Conservation (phyloP, 35 echinoderm and acorn worm genomes). For the Nesometra sesokonis region DNA sequence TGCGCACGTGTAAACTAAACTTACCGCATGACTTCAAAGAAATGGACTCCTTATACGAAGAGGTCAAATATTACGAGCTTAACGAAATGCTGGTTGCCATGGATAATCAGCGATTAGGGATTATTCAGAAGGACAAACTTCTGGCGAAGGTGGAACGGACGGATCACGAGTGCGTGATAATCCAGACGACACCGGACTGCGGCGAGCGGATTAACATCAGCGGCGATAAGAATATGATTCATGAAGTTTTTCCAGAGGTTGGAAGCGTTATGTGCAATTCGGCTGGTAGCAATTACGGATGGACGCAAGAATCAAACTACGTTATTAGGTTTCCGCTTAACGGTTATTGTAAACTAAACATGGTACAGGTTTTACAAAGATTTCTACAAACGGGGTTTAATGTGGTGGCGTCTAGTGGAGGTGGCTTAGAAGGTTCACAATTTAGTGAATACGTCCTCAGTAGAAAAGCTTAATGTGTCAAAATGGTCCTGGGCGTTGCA, state of each 20-base stretch:
- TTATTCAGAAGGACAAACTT: slow-evolving; percentile 31
- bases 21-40: slow-evolving; percentile 69
- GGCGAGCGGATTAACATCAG: slow-evolving; percentile 82
- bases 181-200: slow-evolving; percentile 87
- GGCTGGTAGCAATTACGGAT: slow-evolving; percentile 44
- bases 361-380: slow-evolving; percentile 83
- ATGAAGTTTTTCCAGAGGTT: slow-evolving; percentile 93
- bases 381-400: slow-evolving; percentile 71
- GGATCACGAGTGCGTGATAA: slow-evolving; percentile 77
- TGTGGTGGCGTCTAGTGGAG: slow-evolving; percentile 81
- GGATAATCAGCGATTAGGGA: slow-evolving; percentile 5
- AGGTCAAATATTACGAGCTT: slow-evolving; percentile 83
- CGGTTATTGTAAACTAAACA: slow-evolving; percentile 83
- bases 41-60: slow-evolving; percentile 85
- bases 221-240: slow-evolving; percentile 81
- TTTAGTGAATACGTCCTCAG: slow-evolving; percentile 91
- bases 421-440: slow-evolving; percentile 90
- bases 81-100: slow-evolving; percentile 64
- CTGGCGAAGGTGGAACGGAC: slow-evolving; percentile 30
- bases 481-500: no score
- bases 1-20: slow-evolving; percentile 66
- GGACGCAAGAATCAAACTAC: slow-evolving; percentile 86
- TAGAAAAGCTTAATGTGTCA: slow-evolving; percentile 16
- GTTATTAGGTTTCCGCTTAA: slow-evolving; percentile 89
- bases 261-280: slow-evolving; percentile 84